phyloP scores from a whole-genome alignment of 2,113 vertebrate species.

The Chelonoidis abingdonii region DNA sequence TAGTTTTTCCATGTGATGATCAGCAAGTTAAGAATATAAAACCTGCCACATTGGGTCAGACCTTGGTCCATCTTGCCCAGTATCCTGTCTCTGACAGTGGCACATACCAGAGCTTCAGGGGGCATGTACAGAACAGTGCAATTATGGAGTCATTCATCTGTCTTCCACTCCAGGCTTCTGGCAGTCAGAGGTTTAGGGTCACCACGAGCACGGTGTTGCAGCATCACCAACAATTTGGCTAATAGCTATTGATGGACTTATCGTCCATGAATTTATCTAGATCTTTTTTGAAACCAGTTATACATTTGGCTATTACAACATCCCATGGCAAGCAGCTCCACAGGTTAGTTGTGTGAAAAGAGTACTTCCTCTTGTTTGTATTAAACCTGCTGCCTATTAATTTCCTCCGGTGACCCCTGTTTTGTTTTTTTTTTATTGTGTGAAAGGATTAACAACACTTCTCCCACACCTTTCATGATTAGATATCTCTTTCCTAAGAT shows the following conservation, averaged over 20 bases:
- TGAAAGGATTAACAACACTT: no score
- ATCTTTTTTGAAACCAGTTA: neutral
- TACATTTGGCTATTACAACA: neutral
- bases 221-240: neutral
- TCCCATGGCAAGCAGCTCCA: neutral
- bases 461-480: no score
- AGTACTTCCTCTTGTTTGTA: neutral
- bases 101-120: neutral
- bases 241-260: neutral
- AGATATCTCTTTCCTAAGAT: no score
- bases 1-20: accelerated
- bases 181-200: no score
- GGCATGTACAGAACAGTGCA: neutral
- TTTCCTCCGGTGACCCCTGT: no score
- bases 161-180: neutral
- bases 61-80: neutral
- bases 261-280: neutral
- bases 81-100: neutral
- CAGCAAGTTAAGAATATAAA: neutral
- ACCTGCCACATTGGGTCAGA: neutral
- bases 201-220: neutral
- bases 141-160: neutral
- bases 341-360: neutral
- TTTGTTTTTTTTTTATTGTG: no score
- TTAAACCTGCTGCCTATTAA: neutral